These are phyloP conservation scores for Chloropsis hardwickii DNA, from an alignment of 2,113 vertebrate species.

Conservation along the genomic window DNA sequence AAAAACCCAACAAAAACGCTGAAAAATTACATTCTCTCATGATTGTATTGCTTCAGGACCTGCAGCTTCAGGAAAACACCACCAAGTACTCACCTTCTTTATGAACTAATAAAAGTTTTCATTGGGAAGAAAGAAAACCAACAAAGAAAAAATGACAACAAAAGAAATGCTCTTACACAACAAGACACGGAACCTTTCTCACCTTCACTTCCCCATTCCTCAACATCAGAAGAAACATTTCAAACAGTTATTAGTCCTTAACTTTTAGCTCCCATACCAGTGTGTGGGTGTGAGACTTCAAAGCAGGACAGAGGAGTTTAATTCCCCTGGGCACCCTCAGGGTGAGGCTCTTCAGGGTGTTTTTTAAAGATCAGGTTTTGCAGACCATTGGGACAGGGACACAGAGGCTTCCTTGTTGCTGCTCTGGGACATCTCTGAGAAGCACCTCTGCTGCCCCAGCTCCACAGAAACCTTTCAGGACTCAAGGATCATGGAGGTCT, in stretches of 20 bases:
- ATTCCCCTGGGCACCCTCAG: not conserved
- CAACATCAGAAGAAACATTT: not conserved
- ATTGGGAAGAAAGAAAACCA: not conserved
- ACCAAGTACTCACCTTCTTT: not conserved
- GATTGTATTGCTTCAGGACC: not conserved
- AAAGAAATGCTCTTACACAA: not conserved
- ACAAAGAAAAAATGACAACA: not conserved
- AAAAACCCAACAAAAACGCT: not conserved
- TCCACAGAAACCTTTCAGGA: not conserved
- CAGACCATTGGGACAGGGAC: not conserved
- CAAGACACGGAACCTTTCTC: accelerated
- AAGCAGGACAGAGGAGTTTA: not conserved
- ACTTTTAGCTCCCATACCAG: not conserved
- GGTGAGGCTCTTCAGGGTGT: accelerated
- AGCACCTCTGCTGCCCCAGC: not conserved
- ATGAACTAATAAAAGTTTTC: not conserved
- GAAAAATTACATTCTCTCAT: not conserved
- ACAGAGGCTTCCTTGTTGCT: not conserved
- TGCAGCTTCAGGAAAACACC: not conserved
- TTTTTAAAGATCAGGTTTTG: not conserved
- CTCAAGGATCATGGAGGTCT: not conserved
- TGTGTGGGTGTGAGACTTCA: not conserved
- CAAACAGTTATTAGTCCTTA: not conserved
- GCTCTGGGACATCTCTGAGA: not conserved
- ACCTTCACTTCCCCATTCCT: not conserved